Evolutionary conservation across 2,888 invertebrate genomes (phyloP).

Genomic region (Linnaemya vulpina): DNA sequence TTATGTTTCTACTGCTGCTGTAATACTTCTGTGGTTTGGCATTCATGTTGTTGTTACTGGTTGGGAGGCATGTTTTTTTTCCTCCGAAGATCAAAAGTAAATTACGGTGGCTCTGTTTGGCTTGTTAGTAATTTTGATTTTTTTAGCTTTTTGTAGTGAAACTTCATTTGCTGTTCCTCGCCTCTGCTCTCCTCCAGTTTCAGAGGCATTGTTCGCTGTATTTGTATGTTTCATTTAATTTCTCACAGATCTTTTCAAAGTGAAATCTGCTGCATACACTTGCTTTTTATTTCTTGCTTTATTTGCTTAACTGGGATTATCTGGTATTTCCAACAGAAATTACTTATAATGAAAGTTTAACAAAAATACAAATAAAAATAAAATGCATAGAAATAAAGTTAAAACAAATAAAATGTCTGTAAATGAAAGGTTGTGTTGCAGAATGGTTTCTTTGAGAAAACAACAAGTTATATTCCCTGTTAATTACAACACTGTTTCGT

Average conservation of each 20-base stretch:
- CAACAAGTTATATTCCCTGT: constrained; percentile 10
- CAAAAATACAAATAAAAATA: neutral
- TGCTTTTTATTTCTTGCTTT: neutral
- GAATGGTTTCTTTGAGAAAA: too few species aligned
- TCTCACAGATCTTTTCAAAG: constrained; percentile 37
- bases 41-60: neutral
- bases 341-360: constrained; percentile 30
- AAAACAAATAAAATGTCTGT: too few species aligned
- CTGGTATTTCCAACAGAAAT: constrained; percentile 55
- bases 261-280: constrained; percentile 9
- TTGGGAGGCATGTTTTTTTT: neutral
- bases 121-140: constrained; percentile 42
- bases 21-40: neutral
- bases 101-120: constrained; percentile 52
- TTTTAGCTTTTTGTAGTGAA: constrained; percentile 18
- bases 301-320: constrained; percentile 42
- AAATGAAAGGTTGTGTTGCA: too few species aligned
- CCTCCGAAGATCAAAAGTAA: constrained; percentile 61
- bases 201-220: constrained; percentile 6
- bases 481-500: constrained; percentile 40
- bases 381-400: neutral
- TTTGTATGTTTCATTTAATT: constrained; percentile 52
- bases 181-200: neutral
- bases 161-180: neutral
- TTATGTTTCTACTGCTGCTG: neutral